phyloP scores from a whole-genome alignment of 37 sponge, comb jelly and placozoan genomes.

The Ephydatia muelleri region DNA sequence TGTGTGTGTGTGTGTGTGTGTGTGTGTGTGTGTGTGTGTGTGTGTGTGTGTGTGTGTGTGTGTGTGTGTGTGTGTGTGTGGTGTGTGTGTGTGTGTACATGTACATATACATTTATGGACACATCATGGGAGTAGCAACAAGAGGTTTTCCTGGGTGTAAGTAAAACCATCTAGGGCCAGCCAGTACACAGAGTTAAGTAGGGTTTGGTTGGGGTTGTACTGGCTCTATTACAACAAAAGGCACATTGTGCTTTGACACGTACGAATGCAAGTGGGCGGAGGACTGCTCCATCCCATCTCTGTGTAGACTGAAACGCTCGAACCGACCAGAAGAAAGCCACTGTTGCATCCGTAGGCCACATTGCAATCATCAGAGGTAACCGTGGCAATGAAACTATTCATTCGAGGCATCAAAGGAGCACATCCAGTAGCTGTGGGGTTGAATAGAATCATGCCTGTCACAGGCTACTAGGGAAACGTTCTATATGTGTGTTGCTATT shows the following conservation, averaged over 20 bases:
- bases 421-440: neutral
- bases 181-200: neutral
- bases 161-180: neutral
- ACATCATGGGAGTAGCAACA: neutral
- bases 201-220: neutral
- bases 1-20: slow-evolving; percentile 18
- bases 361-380: neutral
- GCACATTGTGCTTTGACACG: neutral
- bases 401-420: slow-evolving; percentile 11
- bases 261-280: slow-evolving; percentile 45
- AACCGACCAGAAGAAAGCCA: slow-evolving; percentile 54
- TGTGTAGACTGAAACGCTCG: slow-evolving; percentile 18
- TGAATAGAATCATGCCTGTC: neutral
- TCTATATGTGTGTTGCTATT: too few species aligned
- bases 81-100: slow-evolving; percentile 20
- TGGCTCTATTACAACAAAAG: neutral
- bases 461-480: neutral
- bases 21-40: slow-evolving; percentile 12
- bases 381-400: slow-evolving; percentile 6
- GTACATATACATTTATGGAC: neutral
- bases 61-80: slow-evolving; percentile 31
- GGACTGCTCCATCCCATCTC: slow-evolving; percentile 37
- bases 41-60: neutral
- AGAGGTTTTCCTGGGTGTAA: neutral
- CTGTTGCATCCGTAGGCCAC: slow-evolving; percentile 41